phyloP scores from a whole-genome alignment of 2,797 vertebrate species.

The Fistularia commersonii region DNA sequence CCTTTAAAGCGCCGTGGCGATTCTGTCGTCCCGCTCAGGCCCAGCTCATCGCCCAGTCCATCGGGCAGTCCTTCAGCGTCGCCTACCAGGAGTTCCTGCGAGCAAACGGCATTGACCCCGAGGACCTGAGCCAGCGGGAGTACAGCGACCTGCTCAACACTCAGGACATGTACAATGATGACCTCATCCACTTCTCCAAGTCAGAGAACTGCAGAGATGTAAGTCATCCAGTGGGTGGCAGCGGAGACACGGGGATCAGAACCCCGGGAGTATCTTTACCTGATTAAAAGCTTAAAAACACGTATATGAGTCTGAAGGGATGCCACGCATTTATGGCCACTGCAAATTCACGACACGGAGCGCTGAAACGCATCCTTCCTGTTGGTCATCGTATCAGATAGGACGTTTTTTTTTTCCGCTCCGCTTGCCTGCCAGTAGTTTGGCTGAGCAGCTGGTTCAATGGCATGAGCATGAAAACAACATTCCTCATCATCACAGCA shows the following conservation, averaged over 20 bases:
- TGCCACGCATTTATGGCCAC: too few relatives aligned
- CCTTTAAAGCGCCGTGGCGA: too few relatives aligned
- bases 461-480: too few relatives aligned
- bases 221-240: slow-evolving; percentile 64
- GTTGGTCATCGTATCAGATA: too few relatives aligned
- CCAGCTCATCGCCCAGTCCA: slow-evolving; percentile 95
- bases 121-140: slow-evolving; percentile 95
- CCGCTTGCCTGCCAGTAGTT: slow-evolving; percentile 4
- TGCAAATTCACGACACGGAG: too few relatives aligned
- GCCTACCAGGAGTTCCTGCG: slow-evolving; percentile 97
- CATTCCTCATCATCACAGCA: too few relatives aligned
- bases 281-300: too few relatives aligned
- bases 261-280: too few relatives aligned
- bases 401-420: slow-evolving; percentile 14
- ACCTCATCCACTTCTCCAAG: slow-evolving; percentile 98
- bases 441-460: too few relatives aligned
- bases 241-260: background rate
- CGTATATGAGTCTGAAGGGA: background rate
- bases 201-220: slow-evolving; percentile 98
- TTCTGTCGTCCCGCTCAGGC: slow-evolving; percentile 75
- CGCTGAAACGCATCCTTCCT: too few relatives aligned
- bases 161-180: slow-evolving; percentile 99
- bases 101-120: slow-evolving; percentile 94
- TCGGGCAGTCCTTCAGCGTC: slow-evolving; percentile 95
- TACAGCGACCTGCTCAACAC: slow-evolving; percentile 97